phyloP scores from a whole-genome alignment of 2,888 invertebrate species.

The Lepidochitona cinerea region DNA sequence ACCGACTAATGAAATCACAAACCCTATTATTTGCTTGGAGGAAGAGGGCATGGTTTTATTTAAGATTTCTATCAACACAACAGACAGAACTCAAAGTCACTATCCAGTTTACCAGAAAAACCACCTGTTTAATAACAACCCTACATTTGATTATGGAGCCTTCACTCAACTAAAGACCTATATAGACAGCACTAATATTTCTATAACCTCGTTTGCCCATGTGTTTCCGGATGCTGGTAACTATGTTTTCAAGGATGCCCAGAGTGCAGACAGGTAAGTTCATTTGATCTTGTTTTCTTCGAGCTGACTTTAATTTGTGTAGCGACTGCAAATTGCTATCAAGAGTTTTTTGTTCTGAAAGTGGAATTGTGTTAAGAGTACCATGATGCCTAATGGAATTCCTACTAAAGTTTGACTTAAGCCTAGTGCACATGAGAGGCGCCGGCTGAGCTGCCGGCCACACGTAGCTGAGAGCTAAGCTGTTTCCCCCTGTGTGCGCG shows the following conservation, averaged over 20 bases:
- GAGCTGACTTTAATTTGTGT: no score
- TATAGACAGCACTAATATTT: slow-evolving; percentile 62
- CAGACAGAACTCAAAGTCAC: slow-evolving; percentile 54
- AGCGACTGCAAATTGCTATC: no score
- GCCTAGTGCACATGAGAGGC: no score
- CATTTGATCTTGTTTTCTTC: background rate
- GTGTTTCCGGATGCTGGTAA: slow-evolving; percentile 65
- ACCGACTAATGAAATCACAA: slow-evolving; percentile 54
- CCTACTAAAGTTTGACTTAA: no score
- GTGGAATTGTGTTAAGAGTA: no score
- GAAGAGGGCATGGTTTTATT: slow-evolving; percentile 63
- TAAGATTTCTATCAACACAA: slow-evolving; percentile 55
- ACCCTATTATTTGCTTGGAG: slow-evolving; percentile 64
- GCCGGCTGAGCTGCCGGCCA: no score
- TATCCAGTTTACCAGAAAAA: slow-evolving; percentile 66
- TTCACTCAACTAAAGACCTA: slow-evolving; percentile 58
- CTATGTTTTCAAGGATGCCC: slow-evolving; percentile 64
- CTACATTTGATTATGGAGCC: slow-evolving; percentile 65
- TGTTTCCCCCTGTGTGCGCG: no score
- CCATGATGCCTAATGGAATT: no score
- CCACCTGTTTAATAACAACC: slow-evolving; percentile 65
- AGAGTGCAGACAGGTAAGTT: slow-evolving; percentile 48
- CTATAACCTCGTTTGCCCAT: slow-evolving; percentile 61
- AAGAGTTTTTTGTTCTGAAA: no score
- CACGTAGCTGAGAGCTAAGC: no score